Base-by-base conservation (phyloP, 2,888 invertebrate species). In the Lamproptera curius region DNA sequence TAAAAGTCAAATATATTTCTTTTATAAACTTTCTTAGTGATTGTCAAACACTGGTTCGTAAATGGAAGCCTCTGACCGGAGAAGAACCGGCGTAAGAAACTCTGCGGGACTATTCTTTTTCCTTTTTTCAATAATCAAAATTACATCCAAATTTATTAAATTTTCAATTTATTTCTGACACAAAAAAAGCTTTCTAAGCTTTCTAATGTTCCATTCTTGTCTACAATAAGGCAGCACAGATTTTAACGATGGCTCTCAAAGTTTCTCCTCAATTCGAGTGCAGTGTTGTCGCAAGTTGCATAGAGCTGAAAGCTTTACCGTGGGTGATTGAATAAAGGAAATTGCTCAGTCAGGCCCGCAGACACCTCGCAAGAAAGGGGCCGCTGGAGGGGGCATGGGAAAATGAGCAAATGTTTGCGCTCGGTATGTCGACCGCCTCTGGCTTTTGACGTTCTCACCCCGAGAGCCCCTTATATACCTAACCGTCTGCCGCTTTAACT, bases 241-340 rank as follows among this genome's bases (percentile, higher is more conserved):
- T 0, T 10, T 23, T 39, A 26, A 39, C 28, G 28, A 16, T 28
- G n/a, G 16, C 13, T 35, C 17, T 26, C 31, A 46, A 26, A 28
- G 35, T 20, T 41, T 46, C 40, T 41, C 35, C 28, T 16, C 28
- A 35, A 17, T 14, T 14, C 14, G 28, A 46, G 46, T 41, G 41
- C 46, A 46, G 28, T 17, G 36, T 46, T 46, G 41, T 46, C 34
- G 10, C 20, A 35, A n/a, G 36, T 46, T 46, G 46, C 36, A 31
- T 41, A 31, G 36, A 34, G 40, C 26, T 42, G 23, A 47, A 47
- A 47, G 42, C 42, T 15, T 47, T 31, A 37, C 52, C 48, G 53
- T 44, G 49, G 56, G 61, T 67, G 66, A 70, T 70, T 70, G 70
- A 65, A 70, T 70, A 69, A 67, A 70, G 63, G 62, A 61, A 62